Evolutionary conservation across 2,888 invertebrate species (phyloP).

Genomic region (Vannuccia rotundouncinata): DNA sequence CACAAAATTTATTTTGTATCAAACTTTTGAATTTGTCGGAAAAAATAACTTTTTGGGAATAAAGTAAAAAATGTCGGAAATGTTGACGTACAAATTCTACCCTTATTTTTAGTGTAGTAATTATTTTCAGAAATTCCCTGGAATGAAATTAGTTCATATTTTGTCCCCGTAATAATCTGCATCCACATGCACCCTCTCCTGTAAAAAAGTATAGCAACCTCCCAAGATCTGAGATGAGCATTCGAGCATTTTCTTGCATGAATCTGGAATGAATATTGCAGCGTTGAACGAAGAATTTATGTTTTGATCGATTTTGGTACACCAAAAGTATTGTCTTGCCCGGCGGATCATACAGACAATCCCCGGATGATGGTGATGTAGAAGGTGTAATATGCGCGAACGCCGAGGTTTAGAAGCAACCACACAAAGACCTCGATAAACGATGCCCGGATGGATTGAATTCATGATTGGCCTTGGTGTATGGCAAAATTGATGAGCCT

Average conservation of each 20-base stretch:
- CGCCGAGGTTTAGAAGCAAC: not conserved
- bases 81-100: too few species aligned
- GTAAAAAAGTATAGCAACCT: conserved; percentile 29
- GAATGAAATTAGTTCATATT: not conserved
- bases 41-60: too few species aligned
- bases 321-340: conserved; percentile 35
- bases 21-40: too few species aligned
- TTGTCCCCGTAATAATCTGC: conserved; percentile 14
- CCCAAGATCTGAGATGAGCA: conserved; percentile 29
- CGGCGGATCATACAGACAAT: conserved; percentile 35
- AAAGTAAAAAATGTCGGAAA: too few species aligned
- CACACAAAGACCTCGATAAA: conserved; percentile 18
- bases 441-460: conserved; percentile 12
- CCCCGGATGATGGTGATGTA: conserved; percentile 34
- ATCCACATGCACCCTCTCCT: conserved; percentile 32
- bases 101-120: too few species aligned
- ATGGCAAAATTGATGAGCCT: not conserved
- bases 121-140: not conserved
- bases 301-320: conserved; percentile 17
- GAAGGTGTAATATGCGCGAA: conserved; percentile 10
- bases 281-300: too few species aligned
- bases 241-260: conserved; percentile 30
- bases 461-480: conserved; percentile 5
- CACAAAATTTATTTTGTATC: too few species aligned
- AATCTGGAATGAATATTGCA: conserved; percentile 30